Base-by-base conservation (phyloP, 2,888 invertebrate genomes). In the Volucella inflata region DNA sequence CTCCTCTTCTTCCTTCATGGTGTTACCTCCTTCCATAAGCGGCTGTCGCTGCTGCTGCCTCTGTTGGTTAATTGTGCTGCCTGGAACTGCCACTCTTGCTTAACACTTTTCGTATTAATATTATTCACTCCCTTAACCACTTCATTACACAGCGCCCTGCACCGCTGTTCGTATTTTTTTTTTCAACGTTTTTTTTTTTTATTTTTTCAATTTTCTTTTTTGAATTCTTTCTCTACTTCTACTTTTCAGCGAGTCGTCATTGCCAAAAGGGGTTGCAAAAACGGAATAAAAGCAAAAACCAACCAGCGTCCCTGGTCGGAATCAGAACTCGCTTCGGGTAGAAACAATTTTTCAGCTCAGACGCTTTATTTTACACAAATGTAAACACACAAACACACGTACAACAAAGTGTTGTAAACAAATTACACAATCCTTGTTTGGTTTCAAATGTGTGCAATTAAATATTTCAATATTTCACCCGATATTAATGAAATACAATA, bases 1-100 rank as follows among this genome's bases (percentile, higher is more conserved):
- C 6, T 74, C 71, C 9, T 81, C 82, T 55, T 78, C 77, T 51
- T 62, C 44, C 81, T 65, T 68, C 6, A 21, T 68, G 51, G 59
- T 77, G 30, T 30, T 76, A 55, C 30, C 36, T 40, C 48, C 55
- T 64, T 53, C 65, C 42, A 6, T 48, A 36, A 44, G 16, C 14
- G 21, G 36, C 17, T 57, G 51, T 0, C 14, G 17, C 12, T 60
- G 21, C 21, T 21, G 21, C 21, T 30, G 0, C 30, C 30, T 30
- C 6, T 30, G 30, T 1, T 30, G 30, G 30, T 30, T 30, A 30
- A 30, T 6, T 30, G 30, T 30, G 30, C 4, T 30, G 30, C 30
- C 30, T 30, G 30, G 6, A 6, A 30, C 30, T 30, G 30, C 30
- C 30, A 6, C 6, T 30, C 30, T 51, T 42, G 10, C 2, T 36